Percentiles rank a stretch among this genome's conserved stretches.
Conservation (phyloP, 2,888 invertebrate genomes). For the Bellardia bayeri region DNA sequence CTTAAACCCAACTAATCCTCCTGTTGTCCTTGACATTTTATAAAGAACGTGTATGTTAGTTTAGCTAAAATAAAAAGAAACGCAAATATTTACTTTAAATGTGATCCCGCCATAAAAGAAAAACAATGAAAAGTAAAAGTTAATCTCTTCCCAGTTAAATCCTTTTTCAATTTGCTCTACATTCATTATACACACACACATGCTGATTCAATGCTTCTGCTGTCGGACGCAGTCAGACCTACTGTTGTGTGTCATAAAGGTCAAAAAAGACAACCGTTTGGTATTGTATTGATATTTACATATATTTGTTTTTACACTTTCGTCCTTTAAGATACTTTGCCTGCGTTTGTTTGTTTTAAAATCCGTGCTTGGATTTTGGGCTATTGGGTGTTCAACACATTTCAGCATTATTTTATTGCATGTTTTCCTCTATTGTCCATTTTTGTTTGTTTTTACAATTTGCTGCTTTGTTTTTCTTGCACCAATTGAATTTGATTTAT, state of each 20-base stretch:
- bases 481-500: slow-evolving; percentile 70
- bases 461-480: slow-evolving; percentile 41
- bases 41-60: slow-evolving; percentile 63
- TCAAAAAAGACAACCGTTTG: slow-evolving; percentile 48
- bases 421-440: slow-evolving; percentile 44
- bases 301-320: slow-evolving; percentile 6
- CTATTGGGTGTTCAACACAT: slow-evolving; percentile 26
- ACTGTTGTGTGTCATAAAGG: slow-evolving; percentile 52
- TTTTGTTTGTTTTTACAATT: slow-evolving; percentile 48
- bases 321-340: slow-evolving; percentile 21
- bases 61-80: slow-evolving; percentile 73
- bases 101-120: slow-evolving; percentile 44
- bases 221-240: slow-evolving; percentile 27
- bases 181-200: background rate
- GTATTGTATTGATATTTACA: slow-evolving; percentile 18
- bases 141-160: slow-evolving; percentile 66
- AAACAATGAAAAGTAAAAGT: slow-evolving; percentile 49
- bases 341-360: slow-evolving; percentile 33
- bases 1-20: slow-evolving; percentile 53
- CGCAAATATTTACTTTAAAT: slow-evolving; percentile 78
- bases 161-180: slow-evolving; percentile 56
- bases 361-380: slow-evolving; percentile 18
- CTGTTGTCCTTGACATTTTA: slow-evolving; percentile 77
- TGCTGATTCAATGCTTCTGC: slow-evolving; percentile 10
- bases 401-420: slow-evolving; percentile 59